Percentiles rank a stretch among this genome's conserved stretches.
Evolutionary conservation across 1,140 invertebrate genomes (phyloP).

Genomic region (Heliconius hermathena): DNA sequence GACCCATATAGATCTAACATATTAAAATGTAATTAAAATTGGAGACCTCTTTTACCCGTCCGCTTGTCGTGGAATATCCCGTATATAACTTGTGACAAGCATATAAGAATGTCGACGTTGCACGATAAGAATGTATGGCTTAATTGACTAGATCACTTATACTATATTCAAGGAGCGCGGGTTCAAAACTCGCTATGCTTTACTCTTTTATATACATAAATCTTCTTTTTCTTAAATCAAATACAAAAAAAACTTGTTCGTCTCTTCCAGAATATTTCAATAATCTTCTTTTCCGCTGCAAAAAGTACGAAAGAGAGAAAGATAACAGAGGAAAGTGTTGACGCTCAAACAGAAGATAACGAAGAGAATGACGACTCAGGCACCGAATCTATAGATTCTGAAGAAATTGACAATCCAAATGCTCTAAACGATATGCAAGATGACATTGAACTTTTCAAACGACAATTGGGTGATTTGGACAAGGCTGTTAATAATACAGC

Average conservation of each 20-base stretch:
- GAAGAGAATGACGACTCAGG: slow-evolving; percentile 49
- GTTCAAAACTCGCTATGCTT: no score
- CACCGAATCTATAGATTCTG: slow-evolving; percentile 55
- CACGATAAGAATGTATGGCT: no score
- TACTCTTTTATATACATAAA: no score
- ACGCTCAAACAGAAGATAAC: slow-evolving; percentile 15
- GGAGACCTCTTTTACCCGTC: no score
- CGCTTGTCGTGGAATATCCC: no score
- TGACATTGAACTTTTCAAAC: slow-evolving; percentile 73
- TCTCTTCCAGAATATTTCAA: slow-evolving; percentile 64
- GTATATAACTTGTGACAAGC: no score
- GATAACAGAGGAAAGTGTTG: slow-evolving; percentile 62
- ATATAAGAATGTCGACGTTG: no score
- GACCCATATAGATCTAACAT: no score
- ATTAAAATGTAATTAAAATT: no score
- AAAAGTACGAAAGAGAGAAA: slow-evolving; percentile 80
- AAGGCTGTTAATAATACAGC: slow-evolving; percentile 75
- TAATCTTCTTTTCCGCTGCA: slow-evolving; percentile 79
- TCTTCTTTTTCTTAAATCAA: no score
- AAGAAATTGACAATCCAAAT: slow-evolving; percentile 47
- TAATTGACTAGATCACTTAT: no score
- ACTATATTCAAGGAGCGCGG: no score
- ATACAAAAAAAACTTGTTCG: slow-evolving; percentile 8
- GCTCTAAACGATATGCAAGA: slow-evolving; percentile 72
- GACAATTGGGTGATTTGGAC: slow-evolving; percentile 63